Evolutionary conservation across 2,797 vertebrate genomes (phyloP).

Genomic region (Taenioides sp.): DNA sequence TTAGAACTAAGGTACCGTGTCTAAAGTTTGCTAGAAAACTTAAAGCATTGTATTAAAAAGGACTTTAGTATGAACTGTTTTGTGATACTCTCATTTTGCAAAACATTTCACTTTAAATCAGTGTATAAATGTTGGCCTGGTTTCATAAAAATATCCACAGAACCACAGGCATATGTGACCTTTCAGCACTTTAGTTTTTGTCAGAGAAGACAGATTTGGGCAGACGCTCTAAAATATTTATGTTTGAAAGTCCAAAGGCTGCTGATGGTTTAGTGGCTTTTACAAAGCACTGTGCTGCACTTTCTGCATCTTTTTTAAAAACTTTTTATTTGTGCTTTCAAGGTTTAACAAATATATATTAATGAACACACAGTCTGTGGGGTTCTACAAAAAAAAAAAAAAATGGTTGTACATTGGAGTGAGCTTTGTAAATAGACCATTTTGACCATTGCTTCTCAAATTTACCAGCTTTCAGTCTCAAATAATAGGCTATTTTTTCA

Average conservation of each 20-base stretch:
- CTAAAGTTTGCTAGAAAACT: neutral
- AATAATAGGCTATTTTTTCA: too few relatives aligned
- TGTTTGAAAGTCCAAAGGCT: constrained; percentile 1
- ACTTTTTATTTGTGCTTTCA: too few relatives aligned
- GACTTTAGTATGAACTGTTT: neutral
- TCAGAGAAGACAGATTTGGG: neutral
- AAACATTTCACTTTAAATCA: constrained; percentile 23
- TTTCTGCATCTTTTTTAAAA: neutral
- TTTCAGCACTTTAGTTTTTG: constrained; percentile 1
- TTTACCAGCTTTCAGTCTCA: too few relatives aligned
- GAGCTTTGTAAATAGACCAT: too few relatives aligned
- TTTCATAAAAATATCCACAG: constrained; percentile 4
- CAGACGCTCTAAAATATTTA: constrained; percentile 2
- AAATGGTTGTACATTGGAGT: too few relatives aligned
- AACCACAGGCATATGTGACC: constrained; percentile 10
- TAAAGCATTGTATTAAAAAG: neutral
- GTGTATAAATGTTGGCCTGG: neutral
- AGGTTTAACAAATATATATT: too few relatives aligned
- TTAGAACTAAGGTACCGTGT: neutral
- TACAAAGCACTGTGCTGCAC: neutral
- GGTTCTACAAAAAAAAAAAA: too few relatives aligned
- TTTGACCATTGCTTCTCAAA: too few relatives aligned
- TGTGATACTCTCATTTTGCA: constrained; percentile 1
- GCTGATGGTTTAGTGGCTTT: neutral
- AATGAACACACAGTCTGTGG: too few relatives aligned